phyloP scores from a whole-genome alignment of 2,797 vertebrate species.

The Synaphobranchus kaupii region DNA sequence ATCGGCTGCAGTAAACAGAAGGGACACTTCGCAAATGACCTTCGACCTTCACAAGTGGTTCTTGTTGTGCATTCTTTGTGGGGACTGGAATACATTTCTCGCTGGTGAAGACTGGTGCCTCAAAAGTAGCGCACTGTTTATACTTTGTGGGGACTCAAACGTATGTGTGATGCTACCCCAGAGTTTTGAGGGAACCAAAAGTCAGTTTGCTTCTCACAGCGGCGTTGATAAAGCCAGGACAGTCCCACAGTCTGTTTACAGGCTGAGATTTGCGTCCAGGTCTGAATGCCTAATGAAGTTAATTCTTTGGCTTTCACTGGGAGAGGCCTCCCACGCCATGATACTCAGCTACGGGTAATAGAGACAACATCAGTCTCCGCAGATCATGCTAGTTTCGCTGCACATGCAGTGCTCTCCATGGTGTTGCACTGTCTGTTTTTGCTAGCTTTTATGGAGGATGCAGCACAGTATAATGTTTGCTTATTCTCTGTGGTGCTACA shows the following conservation, averaged over 20 bases:
- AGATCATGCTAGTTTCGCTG: not conserved
- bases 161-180: not conserved
- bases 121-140: not conserved
- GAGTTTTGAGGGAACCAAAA: not conserved
- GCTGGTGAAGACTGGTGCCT: not conserved
- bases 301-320: not conserved
- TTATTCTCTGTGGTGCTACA: not conserved
- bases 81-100: not conserved
- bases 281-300: not conserved
- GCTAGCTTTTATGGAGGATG: not conserved
- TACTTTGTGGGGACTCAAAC: not conserved
- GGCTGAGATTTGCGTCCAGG: not conserved
- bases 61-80: not conserved
- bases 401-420: no score
- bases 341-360: not conserved
- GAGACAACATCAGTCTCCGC: not conserved
- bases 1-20: not conserved
- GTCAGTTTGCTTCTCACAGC: not conserved
- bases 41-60: not conserved
- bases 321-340: not conserved
- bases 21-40: not conserved
- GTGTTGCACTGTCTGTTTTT: no score
- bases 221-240: not conserved
- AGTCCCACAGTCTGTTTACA: not conserved
- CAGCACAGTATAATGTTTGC: no score